Evolutionary conservation across 1,140 invertebrate species (phyloP).

Genomic region (Chlorops oryzae): DNA sequence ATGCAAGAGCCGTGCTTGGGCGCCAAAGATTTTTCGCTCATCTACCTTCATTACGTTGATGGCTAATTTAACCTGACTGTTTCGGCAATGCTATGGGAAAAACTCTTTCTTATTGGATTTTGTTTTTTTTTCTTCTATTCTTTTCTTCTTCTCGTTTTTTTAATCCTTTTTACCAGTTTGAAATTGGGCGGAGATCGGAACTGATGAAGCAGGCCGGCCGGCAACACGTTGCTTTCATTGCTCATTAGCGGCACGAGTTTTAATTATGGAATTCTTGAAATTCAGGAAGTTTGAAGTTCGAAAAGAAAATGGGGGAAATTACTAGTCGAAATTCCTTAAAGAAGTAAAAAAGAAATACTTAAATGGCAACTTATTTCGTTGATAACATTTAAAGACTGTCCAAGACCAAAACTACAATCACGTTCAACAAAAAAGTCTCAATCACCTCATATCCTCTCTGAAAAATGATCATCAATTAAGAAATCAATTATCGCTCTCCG

Average conservation of each 20-base stretch:
- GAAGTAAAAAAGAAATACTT: no score
- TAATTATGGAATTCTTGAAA: no score
- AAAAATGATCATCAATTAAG: no score
- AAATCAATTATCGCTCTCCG: no score
- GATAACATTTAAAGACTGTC: conserved; percentile 11
- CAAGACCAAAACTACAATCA: conserved; percentile 25
- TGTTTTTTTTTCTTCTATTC: no score
- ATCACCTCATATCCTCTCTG: no score
- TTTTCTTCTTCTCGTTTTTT: no score
- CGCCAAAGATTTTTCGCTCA: conserved; percentile 5
- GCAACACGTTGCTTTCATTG: conserved; percentile 46
- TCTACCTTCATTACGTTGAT: conserved; percentile 42
- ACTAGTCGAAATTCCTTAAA: conserved; percentile 34
- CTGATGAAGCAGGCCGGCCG: not conserved
- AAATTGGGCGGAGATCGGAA: conserved; percentile 5
- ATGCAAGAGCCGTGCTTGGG: conserved; percentile 10
- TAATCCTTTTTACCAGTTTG: conserved; percentile 37
- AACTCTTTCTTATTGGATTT: no score
- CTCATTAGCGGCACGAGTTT: conserved; percentile 44
- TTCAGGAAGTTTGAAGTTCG: no score
- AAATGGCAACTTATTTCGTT: conserved; percentile 15
- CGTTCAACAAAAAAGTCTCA: conserved; percentile 33
- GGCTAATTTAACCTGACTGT: conserved; percentile 41
- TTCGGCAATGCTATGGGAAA: no score
- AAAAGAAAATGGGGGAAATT: conserved; percentile 34